These are phyloP conservation scores for Cerceris ruficornis DNA, from an alignment of 2,888 invertebrate species.

Conservation along the genomic window DNA sequence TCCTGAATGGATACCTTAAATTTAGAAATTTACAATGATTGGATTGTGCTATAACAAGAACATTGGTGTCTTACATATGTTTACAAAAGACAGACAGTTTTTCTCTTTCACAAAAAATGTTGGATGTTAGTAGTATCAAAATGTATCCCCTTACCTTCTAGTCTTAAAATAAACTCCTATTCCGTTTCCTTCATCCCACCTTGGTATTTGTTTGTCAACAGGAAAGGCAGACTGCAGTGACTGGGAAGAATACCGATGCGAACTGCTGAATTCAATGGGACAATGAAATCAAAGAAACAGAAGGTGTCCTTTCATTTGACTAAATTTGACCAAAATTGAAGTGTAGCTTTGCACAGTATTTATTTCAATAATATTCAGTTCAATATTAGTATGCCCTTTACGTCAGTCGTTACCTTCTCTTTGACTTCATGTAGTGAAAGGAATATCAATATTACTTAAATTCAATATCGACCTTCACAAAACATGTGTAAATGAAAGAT, in stretches of 20 bases:
- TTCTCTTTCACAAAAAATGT: constrained; percentile 38
- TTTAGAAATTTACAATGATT: constrained; percentile 38
- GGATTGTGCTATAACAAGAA: constrained; percentile 35
- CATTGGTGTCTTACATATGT: constrained; percentile 34
- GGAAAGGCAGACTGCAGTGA: constrained; percentile 9
- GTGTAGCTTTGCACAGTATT: neutral
- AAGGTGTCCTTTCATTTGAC: constrained; percentile 13
- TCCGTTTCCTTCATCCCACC: constrained; percentile 20
- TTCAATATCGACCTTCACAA: neutral
- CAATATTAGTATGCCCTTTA: neutral
- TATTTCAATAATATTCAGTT: neutral
- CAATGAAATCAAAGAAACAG: constrained; percentile 57
- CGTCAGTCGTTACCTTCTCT: too few species aligned
- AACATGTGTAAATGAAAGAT: constrained; percentile 7
- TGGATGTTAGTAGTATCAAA: constrained; percentile 39
- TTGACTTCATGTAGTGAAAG: neutral
- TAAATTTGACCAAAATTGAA: constrained; percentile 6
- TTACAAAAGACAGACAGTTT: constrained; percentile 40
- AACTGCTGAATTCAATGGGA: neutral
- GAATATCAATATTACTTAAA: neutral
- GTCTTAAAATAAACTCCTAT: constrained; percentile 34
- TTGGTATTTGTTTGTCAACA: constrained; percentile 47
- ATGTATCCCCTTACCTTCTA: constrained; percentile 38
- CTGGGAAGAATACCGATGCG: neutral
- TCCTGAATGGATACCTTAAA: constrained; percentile 24